phyloP scores from a whole-genome alignment of 2,888 invertebrate genomes.

The Noctua fimbriata region DNA sequence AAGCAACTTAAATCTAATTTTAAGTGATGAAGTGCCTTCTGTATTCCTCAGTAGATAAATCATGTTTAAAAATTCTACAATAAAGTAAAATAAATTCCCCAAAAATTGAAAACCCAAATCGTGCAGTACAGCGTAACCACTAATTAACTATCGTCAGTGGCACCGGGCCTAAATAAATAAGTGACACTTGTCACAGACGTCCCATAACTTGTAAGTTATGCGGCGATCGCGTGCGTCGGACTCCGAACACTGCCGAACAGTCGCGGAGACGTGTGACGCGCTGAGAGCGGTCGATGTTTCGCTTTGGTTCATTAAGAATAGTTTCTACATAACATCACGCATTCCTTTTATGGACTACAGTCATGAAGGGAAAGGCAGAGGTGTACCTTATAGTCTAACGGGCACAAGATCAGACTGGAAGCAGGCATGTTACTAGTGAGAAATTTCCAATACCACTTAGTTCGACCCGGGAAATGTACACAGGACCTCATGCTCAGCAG shows the following conservation, averaged over 20 bases:
- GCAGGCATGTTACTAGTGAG: neutral
- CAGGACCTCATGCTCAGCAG: neutral
- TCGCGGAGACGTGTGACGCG: slow-evolving; percentile 25
- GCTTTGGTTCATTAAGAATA: neutral
- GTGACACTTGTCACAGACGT: slow-evolving; percentile 79
- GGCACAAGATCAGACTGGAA: neutral
- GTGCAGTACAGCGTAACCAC: slow-evolving; percentile 51
- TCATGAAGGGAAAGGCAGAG: neutral
- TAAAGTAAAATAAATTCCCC: neutral
- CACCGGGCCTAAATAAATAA: slow-evolving; percentile 76
- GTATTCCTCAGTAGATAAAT: neutral
- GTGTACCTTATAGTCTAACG: neutral
- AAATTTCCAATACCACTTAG: neutral
- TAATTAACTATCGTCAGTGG: slow-evolving; percentile 68
- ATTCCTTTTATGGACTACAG: neutral
- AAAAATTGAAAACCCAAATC: slow-evolving; percentile 19
- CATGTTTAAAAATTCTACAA: neutral
- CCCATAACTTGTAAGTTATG: slow-evolving; percentile 83
- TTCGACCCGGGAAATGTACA: neutral
- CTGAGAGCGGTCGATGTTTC: slow-evolving; percentile 2
- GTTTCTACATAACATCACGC: neutral
- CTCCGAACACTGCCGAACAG: slow-evolving; percentile 6
- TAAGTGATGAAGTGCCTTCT: neutral
- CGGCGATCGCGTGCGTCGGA: slow-evolving; percentile 72
- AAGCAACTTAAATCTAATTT: neutral